phyloP scores from a whole-genome alignment of 1,140 invertebrate genomes.

The Conopomorpha cramerella region DNA sequence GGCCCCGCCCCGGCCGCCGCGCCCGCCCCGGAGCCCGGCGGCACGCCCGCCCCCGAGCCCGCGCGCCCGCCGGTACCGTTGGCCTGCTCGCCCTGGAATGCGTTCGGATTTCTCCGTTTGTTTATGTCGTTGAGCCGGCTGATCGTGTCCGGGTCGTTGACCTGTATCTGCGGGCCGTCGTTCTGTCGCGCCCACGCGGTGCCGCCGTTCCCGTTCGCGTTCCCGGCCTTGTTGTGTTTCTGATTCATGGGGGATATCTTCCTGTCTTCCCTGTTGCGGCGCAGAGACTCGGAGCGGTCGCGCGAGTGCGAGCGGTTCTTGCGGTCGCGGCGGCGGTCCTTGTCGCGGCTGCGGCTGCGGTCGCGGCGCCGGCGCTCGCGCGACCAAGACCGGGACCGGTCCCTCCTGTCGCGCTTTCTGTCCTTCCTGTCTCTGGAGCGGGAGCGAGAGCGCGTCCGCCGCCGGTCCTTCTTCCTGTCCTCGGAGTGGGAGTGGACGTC shows the following conservation, averaged over 20 bases:
- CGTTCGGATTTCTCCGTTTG: slow-evolving; percentile 64
- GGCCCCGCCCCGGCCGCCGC: slow-evolving; percentile 13
- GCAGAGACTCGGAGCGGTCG: slow-evolving; percentile 34
- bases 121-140: slow-evolving; percentile 61
- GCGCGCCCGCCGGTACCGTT: no score
- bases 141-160: slow-evolving; percentile 37
- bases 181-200: slow-evolving; percentile 3
- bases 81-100: slow-evolving; percentile 54
- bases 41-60: no score
- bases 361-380: slow-evolving; percentile 57
- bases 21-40: slow-evolving; percentile 4
- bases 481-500: slow-evolving; percentile 42
- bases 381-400: slow-evolving; percentile 53
- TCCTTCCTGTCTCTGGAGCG: slow-evolving; percentile 49
- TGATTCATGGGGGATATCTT: slow-evolving; percentile 35
- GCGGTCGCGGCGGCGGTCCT: slow-evolving; percentile 59
- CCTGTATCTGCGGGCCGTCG: slow-evolving; percentile 14
- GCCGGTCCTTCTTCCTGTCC: slow-evolving; percentile 33
- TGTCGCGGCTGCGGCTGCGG: slow-evolving; percentile 59
- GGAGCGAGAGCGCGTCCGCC: slow-evolving; percentile 39
- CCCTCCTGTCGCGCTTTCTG: slow-evolving; percentile 58
- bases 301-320: slow-evolving; percentile 56
- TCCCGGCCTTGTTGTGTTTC: slow-evolving; percentile 18
- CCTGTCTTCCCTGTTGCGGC: no score
- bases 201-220: slow-evolving; percentile 2